Evolutionary conservation across 2,113 vertebrate genomes (phyloP).

Genomic region (Procavia capensis): DNA sequence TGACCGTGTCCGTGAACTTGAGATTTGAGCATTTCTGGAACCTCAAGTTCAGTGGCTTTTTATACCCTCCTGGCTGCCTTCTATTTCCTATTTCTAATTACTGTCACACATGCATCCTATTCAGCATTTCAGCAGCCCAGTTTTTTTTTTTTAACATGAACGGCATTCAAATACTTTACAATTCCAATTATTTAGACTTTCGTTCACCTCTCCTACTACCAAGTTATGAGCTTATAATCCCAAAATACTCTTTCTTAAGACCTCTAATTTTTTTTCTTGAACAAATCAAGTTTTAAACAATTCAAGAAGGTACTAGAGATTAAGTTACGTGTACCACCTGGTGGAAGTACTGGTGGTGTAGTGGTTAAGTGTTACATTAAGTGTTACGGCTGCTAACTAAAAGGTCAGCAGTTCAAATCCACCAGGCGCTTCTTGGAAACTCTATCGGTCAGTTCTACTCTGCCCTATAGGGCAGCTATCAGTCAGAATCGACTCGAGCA

Average conservation of each 20-base stretch:
- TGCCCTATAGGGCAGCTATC: too few species aligned
- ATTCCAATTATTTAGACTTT: not conserved
- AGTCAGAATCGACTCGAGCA: too few species aligned
- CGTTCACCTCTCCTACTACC: not conserved
- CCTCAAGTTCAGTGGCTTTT: not conserved
- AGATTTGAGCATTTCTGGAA: not conserved
- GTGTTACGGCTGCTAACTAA: too few species aligned
- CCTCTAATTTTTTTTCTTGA: not conserved
- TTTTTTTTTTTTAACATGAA: not conserved
- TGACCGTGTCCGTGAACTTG: not conserved
- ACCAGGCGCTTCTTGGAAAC: too few species aligned
- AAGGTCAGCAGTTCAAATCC: too few species aligned
- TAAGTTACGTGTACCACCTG: not conserved
- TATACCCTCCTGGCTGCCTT: not conserved
- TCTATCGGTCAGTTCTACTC: too few species aligned
- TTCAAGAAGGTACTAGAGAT: not conserved
- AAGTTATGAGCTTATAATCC: not conserved
- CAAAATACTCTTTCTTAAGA: not conserved
- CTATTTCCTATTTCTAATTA: not conserved
- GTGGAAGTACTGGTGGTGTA: too few species aligned
- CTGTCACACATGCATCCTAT: not conserved
- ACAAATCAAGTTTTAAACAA: constrained; percentile 41
- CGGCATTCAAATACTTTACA: not conserved
- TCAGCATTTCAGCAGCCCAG: not conserved
- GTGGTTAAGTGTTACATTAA: too few species aligned